A percentile compares a stretch with the other conserved stretches of the same genome.
These are phyloP conservation scores for Achlya flavicornis DNA, from an alignment of 2,888 invertebrate species.

Conservation along the genomic window DNA sequence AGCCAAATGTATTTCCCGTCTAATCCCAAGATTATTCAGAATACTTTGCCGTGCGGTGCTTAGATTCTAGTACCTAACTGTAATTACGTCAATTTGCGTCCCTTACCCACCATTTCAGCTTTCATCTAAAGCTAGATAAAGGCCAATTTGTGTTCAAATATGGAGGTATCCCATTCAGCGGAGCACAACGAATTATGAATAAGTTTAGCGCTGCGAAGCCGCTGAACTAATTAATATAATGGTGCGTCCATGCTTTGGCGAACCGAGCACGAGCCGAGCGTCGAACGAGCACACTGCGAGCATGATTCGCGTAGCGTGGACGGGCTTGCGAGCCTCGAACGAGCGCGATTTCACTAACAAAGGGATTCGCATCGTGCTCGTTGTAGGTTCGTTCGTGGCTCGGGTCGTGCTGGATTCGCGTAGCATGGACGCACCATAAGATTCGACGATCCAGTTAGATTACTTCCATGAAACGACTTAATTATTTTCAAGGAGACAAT, in stretches of 20 bases:
- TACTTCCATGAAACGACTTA: constrained; percentile 37
- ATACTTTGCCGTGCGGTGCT: not conserved
- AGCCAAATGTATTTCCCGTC: no score
- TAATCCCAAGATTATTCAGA: no score
- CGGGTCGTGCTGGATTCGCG: no score
- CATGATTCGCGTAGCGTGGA: no score
- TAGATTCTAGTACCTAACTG: not conserved
- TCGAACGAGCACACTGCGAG: no score
- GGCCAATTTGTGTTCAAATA: not conserved
- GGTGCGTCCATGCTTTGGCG: no score
- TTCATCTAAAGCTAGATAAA: not conserved
- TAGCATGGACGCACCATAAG: no score
- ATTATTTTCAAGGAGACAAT: constrained; percentile 47
- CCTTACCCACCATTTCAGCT: not conserved
- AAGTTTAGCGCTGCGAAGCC: constrained; percentile 10
- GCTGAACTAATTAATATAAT: constrained; percentile 18
- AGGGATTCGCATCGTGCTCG: no score
- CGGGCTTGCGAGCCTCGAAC: no score
- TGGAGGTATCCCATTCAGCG: not conserved
- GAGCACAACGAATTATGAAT: constrained; percentile 1
- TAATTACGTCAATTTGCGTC: not conserved
- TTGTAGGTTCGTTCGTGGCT: no score
- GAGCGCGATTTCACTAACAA: no score
- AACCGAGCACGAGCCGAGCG: no score
- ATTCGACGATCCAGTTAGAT: constrained; percentile 18